A percentile compares a stretch with the other conserved stretches of the same genome.
Evolutionary conservation across 2,888 invertebrate species (phyloP).

Genomic region (Agrotis exclamationis): DNA sequence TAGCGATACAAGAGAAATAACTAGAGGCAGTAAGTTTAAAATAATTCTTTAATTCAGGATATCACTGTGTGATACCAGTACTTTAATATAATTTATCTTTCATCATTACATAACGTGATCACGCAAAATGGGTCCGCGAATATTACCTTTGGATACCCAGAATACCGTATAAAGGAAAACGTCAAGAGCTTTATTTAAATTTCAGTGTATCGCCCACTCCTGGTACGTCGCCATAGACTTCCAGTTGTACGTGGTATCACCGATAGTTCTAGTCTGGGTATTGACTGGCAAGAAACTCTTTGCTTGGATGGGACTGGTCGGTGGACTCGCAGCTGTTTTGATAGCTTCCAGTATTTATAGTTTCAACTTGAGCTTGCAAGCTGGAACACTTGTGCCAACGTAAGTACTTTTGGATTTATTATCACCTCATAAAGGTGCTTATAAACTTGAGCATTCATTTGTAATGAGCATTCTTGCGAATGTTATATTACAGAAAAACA

Average conservation of each 20-base stretch:
- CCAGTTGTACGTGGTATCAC: conserved; percentile 76
- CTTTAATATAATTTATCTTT: too few relatives aligned
- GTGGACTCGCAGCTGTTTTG: conserved; percentile 49
- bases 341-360: conserved; percentile 56
- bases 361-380: conserved; percentile 52
- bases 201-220: conserved; percentile 74
- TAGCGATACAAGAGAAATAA: too few relatives aligned
- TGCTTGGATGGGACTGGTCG: conserved; percentile 71
- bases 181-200: conserved; percentile 26
- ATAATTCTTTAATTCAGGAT: neutral
- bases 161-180: too few relatives aligned
- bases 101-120: neutral
- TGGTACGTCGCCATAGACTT: conserved; percentile 77
- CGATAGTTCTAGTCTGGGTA: conserved; percentile 74
- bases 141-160: neutral
- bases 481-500: too few relatives aligned
- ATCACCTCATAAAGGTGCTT: neutral
- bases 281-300: conserved; percentile 62
- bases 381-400: conserved; percentile 45
- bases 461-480: too few relatives aligned
- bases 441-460: too few relatives aligned
- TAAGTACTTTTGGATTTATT: too few relatives aligned
- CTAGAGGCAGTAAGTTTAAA: too few relatives aligned
- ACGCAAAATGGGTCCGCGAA: neutral
- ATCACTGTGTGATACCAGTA: too few relatives aligned